Evolutionary conservation across 2,113 vertebrate genomes (phyloP).

Genomic region (Silurus glanis): DNA sequence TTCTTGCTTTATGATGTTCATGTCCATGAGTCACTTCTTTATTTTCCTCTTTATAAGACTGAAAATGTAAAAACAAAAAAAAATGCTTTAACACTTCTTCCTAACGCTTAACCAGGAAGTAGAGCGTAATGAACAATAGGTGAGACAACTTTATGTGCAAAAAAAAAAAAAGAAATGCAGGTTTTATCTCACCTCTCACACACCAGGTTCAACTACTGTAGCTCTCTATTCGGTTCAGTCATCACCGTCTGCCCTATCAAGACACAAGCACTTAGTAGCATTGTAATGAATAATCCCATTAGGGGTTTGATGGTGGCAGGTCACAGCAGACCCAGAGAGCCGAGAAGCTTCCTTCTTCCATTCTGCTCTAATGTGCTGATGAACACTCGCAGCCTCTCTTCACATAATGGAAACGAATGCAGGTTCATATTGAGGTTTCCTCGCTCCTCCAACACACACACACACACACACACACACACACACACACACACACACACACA

Average conservation of each 20-base stretch:
- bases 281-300: constrained; percentile 36
- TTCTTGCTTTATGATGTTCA: not conserved
- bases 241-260: constrained; percentile 12
- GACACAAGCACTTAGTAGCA: constrained; percentile 31
- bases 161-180: too few relatives aligned
- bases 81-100: not conserved
- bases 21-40: not conserved
- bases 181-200: not conserved
- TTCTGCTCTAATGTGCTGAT: constrained; percentile 5
- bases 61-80: too few relatives aligned
- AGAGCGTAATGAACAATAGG: not conserved
- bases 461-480: constrained; percentile 37
- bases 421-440: constrained; percentile 55
- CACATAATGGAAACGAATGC: constrained; percentile 68
- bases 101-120: not conserved
- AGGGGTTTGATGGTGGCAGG: constrained; percentile 24
- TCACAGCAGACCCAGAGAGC: not conserved
- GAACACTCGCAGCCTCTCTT: constrained; percentile 41
- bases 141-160: not conserved
- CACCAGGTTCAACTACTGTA: not conserved
- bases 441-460: constrained; percentile 42
- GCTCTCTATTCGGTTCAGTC: constrained; percentile 3
- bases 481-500: constrained; percentile 41
- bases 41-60: not conserved
- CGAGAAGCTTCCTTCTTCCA: not conserved